phyloP scores from a whole-genome alignment of 2,113 vertebrate species.

The Amazona vittata region DNA sequence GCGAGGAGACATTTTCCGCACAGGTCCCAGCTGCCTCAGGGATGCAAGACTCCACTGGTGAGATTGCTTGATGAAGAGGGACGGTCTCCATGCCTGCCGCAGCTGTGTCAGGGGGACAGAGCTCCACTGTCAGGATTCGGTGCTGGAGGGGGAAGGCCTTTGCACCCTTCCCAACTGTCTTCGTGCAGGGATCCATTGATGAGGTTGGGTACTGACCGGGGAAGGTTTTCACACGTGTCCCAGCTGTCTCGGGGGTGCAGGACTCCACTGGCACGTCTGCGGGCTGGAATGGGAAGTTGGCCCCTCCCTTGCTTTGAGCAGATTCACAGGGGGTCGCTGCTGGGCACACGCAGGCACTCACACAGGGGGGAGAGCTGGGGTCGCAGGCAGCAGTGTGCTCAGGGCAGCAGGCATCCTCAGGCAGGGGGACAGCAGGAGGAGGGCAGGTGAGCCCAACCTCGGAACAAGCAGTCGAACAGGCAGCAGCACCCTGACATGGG shows the following conservation, averaged over 20 bases:
- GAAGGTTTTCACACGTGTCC: neutral
- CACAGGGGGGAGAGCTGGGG: neutral
- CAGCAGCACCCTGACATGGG: neutral
- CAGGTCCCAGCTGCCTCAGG: fast-evolving
- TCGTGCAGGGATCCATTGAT: fast-evolving
- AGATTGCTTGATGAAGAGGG: neutral
- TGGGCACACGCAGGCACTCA: neutral
- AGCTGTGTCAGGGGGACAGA: fast-evolving
- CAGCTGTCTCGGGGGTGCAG: neutral
- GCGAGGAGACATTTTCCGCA: neutral
- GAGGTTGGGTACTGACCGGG: fast-evolving
- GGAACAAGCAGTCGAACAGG: neutral
- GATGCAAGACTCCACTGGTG: fast-evolving
- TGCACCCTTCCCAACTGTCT: neutral
- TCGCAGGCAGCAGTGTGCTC: neutral
- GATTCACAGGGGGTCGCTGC: neutral
- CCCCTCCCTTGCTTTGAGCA: neutral
- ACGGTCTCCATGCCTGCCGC: neutral
- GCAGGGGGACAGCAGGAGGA: neutral
- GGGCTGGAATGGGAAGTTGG: neutral
- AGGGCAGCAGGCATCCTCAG: neutral
- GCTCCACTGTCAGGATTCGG: neutral
- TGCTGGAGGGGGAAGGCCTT: neutral
- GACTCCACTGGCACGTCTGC: too few species aligned
- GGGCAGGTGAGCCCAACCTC: neutral